Base-by-base conservation (phyloP, 2,888 invertebrate species). In the Phragmatobia fuliginosa region DNA sequence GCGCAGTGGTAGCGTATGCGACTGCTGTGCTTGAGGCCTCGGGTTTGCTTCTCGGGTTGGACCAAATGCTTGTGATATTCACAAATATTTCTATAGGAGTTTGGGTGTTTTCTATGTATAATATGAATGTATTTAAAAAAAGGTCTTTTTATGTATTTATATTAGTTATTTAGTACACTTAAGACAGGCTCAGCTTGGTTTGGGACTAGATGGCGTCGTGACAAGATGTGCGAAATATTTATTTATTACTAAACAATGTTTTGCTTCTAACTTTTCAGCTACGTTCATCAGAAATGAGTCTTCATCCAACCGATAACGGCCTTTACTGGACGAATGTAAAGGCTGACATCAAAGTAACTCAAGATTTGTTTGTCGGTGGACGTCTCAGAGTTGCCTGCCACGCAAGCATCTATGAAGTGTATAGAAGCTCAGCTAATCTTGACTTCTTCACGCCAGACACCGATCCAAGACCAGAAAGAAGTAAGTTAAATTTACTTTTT, bases 401-500 rank as follows among this genome's bases (percentile, higher is more conserved):
- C 62, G 97, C 97, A 25, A 96, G 96, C 81, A 96, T 98, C 79
- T 96, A 96, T 69, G 96, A 96, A 58, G 95, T 97, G 72, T 97
- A 97, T 94, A 96, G 96, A 80, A 96, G 96, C 88, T 96, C 96
- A 70, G 96, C 97, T 67, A 97, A 96, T 84, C 91, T 97, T 78
- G 96, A 97, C 87, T 96, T 97, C 85, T 96, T 97, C 73, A 96
- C 97, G 71, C 96, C 96, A 71, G 96, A 97, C 63, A 96, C 97
- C 68, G 97, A 97, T 91, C 98, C 98, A 8, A 96, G 97, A 82
- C 97, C 97, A 31, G 97, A 97, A 89, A 96, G 97, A 95, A 97
- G 97, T 97, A 89, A 94, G 95, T 87, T 36, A 18, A 0, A 8
- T n/a, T n/a, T n/a, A n/a, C n/a, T n/a, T n/a, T n/a, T n/a, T n/a